Evolutionary conservation across 1,140 invertebrate genomes (phyloP), one percentile per base, ranked within the genome.

Genomic region (Subanguina moxae): DNA sequence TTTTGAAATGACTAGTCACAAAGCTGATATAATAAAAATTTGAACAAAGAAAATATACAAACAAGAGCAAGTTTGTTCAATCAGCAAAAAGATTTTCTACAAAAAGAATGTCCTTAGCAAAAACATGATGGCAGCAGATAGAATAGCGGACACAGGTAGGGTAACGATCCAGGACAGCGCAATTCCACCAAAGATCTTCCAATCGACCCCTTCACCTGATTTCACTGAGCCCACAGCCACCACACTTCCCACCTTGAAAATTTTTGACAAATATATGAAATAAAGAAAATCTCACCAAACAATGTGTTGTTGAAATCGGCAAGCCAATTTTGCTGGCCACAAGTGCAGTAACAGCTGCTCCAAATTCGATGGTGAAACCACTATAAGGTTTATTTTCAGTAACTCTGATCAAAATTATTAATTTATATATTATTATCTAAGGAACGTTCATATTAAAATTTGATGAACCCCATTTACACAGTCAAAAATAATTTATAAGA

Each of bases 261-360:
- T n/a, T n/a, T n/a, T n/a, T n/a, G n/a, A n/a, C n/a, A n/a, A n/a
- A n/a, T n/a, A n/a, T n/a, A n/a, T n/a, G n/a, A n/a, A n/a, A n/a
- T n/a, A n/a, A n/a, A n/a, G n/a, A n/a, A n/a, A n/a, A n/a, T n/a
- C 48, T 70, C n/a, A 98, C 94, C 86, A 97, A 95, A 83, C 94
- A 97, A 84, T 98, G 94, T 0, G 95, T 98, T 8, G 93, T 97
- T 68, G 91, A 93, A 72, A 98, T 91, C 15, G 94, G 95, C 77
- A 98, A 85, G 11, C 94, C 94, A 72, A 91, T 88, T 84, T 97
- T 97, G 75, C 91, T 94, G 32, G 94, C 94, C 62, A 94, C 83
- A 75, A 98, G 85, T 56, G 97, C 95, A 25, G 94, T 97, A 0
- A 80, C 56, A 15, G 78, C 78, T 13, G 78, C 78, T 17, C 78